Conservation (phyloP, 1,140 invertebrate genomes). For the Zaprionus gabonicus region DNA sequence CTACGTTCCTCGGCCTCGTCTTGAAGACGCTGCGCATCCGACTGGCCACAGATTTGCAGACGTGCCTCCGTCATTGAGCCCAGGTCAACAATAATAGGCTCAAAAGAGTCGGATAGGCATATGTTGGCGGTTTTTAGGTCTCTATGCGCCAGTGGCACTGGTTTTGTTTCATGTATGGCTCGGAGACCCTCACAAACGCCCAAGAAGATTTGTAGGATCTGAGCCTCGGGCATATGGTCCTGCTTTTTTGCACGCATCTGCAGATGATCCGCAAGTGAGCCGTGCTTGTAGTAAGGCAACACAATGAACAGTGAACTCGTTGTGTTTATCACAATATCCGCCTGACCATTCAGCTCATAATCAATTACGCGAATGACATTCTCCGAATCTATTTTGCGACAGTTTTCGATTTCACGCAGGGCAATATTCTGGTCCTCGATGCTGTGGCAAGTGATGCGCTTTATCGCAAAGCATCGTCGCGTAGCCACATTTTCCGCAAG, state of each 20-base stretch:
- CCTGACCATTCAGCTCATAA: conserved; percentile 86
- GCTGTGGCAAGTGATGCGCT: conserved; percentile 92
- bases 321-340: conserved; percentile 88
- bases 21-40: conserved; percentile 90
- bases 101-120: conserved; percentile 89
- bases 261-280: conserved; percentile 91
- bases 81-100: conserved; percentile 93
- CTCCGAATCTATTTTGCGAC: conserved; percentile 89
- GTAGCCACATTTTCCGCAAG: conserved; percentile 91
- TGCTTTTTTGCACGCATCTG: conserved; percentile 86
- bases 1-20: conserved; percentile 93
- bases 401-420: conserved; percentile 91
- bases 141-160: conserved; percentile 91
- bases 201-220: conserved; percentile 89
- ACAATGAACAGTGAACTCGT: conserved; percentile 91
- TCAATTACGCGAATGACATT: conserved; percentile 92
- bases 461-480: conserved; percentile 91
- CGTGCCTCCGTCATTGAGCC: conserved; percentile 91
- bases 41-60: conserved; percentile 89
- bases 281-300: conserved; percentile 92
- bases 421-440: conserved; percentile 91
- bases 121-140: conserved; percentile 95
- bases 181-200: conserved; percentile 91
- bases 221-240: conserved; percentile 87
- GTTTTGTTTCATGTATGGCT: conserved; percentile 90